Evolutionary conservation across 2,113 vertebrate genomes (phyloP).

Genomic region (Sceloporus tristichus): DNA sequence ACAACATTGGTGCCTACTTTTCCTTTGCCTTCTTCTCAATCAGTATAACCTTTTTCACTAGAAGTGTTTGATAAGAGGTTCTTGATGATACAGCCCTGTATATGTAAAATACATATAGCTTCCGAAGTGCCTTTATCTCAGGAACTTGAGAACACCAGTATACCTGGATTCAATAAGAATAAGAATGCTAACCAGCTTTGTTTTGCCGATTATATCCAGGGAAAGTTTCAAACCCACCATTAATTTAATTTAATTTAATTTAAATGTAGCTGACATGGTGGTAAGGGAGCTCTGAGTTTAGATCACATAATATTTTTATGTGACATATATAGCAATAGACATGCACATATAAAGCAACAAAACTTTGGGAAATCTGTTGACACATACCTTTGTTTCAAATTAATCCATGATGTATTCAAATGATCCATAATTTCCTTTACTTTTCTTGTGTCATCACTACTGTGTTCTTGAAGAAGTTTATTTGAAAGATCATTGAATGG

Average conservation of each 20-base stretch:
- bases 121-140: not conserved
- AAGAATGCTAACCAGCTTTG: not conserved
- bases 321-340: not conserved
- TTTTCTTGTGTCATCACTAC: slow-evolving; percentile 89
- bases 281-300: not conserved
- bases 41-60: not conserved
- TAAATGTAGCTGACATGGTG: not conserved
- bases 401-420: slow-evolving; percentile 87
- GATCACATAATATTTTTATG: not conserved
- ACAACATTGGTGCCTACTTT: too few species aligned
- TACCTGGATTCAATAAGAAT: not conserved
- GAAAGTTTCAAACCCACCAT: not conserved
- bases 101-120: not conserved
- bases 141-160: not conserved
- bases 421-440: slow-evolving; percentile 92
- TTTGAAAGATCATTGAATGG: slow-evolving; percentile 91
- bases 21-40: not conserved
- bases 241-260: not conserved
- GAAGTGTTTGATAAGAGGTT: not conserved
- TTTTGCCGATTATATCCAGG: not conserved
- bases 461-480: slow-evolving; percentile 90
- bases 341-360: not conserved
- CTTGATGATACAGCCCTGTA: not conserved
- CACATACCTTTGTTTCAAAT: slow-evolving; percentile 89
- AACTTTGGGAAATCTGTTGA: not conserved